Conservation (phyloP, 2,797 vertebrate genomes). For the Presbytis comata region DNA sequence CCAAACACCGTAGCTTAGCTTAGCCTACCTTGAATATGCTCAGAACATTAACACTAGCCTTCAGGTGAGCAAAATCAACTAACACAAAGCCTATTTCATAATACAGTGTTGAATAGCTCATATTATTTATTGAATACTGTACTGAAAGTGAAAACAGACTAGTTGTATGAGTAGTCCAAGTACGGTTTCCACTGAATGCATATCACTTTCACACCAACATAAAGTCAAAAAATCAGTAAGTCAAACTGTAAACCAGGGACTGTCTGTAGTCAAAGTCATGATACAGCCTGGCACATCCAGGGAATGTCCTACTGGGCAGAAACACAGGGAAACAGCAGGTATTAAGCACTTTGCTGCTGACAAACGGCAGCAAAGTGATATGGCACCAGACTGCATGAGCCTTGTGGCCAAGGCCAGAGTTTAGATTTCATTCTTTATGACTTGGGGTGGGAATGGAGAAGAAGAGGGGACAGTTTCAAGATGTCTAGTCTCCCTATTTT, state of each 20-base stretch:
- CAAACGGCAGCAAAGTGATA: background rate
- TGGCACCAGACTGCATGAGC: background rate
- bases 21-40: background rate
- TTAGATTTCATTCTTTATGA: slow-evolving; percentile 35
- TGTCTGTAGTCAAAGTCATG: background rate
- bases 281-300: background rate
- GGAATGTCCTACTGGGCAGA: background rate
- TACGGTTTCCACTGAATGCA: background rate
- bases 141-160: background rate
- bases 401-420: background rate
- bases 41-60: background rate
- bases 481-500: background rate
- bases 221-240: background rate
- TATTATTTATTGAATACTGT: background rate
- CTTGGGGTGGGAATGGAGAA: background rate
- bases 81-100: background rate
- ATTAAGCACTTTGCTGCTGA: background rate
- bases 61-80: background rate
- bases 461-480: background rate
- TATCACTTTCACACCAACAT: background rate
- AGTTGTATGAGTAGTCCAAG: background rate
- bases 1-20: background rate
- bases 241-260: background rate
- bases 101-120: background rate
- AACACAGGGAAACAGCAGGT: background rate